A percentile compares a stretch with the other conserved stretches of the same genome.
Evolutionary conservation across 2,797 vertebrate genomes (phyloP).

Genomic region (Tadarida brasiliensis): DNA sequence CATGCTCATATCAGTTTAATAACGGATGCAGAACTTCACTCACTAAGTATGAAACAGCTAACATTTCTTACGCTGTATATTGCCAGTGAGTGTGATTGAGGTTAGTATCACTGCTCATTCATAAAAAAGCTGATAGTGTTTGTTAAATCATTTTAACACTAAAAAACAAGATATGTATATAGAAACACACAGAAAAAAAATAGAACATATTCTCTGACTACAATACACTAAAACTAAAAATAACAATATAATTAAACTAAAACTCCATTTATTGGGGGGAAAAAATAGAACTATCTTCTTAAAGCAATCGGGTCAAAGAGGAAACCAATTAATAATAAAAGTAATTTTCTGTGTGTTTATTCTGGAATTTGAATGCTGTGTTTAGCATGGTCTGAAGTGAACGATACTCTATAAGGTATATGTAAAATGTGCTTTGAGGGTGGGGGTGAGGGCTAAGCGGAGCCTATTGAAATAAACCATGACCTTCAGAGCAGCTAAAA

Average conservation of each 20-base stretch:
- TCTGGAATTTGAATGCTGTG: conserved; percentile 24
- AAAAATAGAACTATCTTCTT: conserved; percentile 28
- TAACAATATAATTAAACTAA: conserved; percentile 6
- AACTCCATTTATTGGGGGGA: background rate
- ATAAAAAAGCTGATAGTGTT: background rate
- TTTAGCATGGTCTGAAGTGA: background rate
- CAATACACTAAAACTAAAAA: conserved; percentile 21
- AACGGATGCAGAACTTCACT: background rate
- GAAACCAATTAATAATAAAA: conserved; percentile 26
- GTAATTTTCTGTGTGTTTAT: conserved; percentile 33
- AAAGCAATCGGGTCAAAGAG: conserved; percentile 1
- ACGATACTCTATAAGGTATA: background rate
- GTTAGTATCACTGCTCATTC: background rate
- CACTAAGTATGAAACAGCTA: background rate
- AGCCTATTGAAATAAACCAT: conserved; percentile 25
- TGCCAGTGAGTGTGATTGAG: background rate
- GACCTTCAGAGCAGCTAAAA: background rate
- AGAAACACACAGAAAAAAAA: conserved; percentile 18
- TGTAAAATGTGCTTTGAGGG: background rate
- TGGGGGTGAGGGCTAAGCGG: background rate
- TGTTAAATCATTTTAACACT: conserved; percentile 42
- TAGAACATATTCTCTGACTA: background rate
- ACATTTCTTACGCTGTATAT: background rate
- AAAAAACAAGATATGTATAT: background rate
- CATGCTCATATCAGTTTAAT: background rate